phyloP scores from a whole-genome alignment of 1,140 invertebrate genomes.

The Steinernema feltiae region DNA sequence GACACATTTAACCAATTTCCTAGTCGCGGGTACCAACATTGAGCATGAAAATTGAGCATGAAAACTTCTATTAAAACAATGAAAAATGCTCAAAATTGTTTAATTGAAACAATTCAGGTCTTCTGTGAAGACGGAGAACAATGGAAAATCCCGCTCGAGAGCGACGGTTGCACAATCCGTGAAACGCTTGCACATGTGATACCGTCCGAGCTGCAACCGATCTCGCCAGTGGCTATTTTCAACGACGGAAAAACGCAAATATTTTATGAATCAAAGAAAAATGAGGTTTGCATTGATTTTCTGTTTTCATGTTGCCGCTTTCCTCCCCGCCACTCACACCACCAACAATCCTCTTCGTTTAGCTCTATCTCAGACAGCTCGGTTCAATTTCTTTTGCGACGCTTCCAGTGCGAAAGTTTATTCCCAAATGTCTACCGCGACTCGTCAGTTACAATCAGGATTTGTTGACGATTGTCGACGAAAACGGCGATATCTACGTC shows the following conservation, averaged over 20 bases:
- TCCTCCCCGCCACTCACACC: neutral
- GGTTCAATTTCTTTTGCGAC: neutral
- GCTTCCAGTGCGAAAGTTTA: conserved; percentile 9
- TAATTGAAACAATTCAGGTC: neutral
- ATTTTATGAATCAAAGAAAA: conserved; percentile 1
- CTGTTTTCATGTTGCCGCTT: neutral
- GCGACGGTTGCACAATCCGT: neutral
- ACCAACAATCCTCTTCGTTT: neutral
- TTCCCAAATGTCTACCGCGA: conserved; percentile 9
- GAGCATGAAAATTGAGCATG: no score
- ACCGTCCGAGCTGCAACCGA: neutral
- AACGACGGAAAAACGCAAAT: neutral
- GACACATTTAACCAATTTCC: no score
- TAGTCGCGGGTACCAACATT: no score
- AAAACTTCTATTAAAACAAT: neutral
- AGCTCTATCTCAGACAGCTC: neutral
- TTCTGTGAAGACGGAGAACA: conserved; percentile 1
- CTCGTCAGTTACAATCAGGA: neutral
- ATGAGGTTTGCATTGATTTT: neutral
- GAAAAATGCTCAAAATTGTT: neutral
- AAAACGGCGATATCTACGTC: neutral
- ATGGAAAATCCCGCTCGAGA: neutral
- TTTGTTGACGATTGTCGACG: conserved; percentile 8
- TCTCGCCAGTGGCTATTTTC: neutral
- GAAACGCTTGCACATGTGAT: neutral